Evolutionary conservation across 2,797 vertebrate genomes (phyloP).

Genomic region (Trematomus bernacchii): DNA sequence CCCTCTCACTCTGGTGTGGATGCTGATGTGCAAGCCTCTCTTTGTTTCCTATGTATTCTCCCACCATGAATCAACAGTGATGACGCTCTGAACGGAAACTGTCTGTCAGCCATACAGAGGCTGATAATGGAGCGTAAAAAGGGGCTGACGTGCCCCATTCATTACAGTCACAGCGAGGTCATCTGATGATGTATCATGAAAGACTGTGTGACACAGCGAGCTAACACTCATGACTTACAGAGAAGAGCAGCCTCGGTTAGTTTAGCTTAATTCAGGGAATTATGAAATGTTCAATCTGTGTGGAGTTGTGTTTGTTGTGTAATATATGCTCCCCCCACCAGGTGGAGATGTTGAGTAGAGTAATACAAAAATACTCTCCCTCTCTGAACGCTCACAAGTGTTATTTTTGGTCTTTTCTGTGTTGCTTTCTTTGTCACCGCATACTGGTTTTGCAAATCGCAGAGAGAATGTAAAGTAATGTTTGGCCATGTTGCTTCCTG

Average conservation of each 20-base stretch:
- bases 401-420: background rate
- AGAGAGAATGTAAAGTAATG: constrained; percentile 15
- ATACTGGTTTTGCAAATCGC: background rate
- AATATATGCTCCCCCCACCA: constrained; percentile 41
- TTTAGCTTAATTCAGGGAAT: constrained; percentile 6
- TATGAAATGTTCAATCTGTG: background rate
- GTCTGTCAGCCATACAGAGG: constrained; percentile 30
- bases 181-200: constrained; percentile 61
- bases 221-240: constrained; percentile 14
- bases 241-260: background rate
- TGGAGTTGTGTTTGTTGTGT: constrained; percentile 3
- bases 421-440: background rate
- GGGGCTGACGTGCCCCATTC: constrained; percentile 49
- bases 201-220: constrained; percentile 38
- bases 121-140: constrained; percentile 28
- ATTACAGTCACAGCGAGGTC: constrained; percentile 64
- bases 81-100: constrained; percentile 51
- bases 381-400: background rate
- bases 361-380: background rate
- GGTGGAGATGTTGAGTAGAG: constrained; percentile 57
- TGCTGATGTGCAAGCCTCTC: constrained; percentile 28
- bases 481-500: background rate
- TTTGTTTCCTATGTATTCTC: constrained; percentile 43
- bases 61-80: constrained; percentile 44
- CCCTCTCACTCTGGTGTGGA: constrained; percentile 12